Conservation (phyloP, 2,888 invertebrate species). For the Prionchulus punctatus region DNA sequence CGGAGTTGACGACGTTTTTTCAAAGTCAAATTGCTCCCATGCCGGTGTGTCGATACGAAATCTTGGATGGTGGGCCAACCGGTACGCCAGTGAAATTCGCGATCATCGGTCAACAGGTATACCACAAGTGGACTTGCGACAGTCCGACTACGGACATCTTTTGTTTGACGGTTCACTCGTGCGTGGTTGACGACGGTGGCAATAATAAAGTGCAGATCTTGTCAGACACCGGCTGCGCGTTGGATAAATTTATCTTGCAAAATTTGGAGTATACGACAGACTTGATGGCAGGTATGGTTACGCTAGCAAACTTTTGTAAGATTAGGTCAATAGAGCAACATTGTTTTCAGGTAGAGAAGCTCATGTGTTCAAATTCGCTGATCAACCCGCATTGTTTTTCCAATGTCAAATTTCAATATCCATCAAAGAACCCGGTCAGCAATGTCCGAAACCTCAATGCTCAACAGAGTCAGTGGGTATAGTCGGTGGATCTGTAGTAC, state of each 20-base stretch:
- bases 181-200: slow-evolving; percentile 3
- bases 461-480: too few species aligned
- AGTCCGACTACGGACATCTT: not conserved
- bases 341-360: too few species aligned
- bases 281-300: slow-evolving; percentile 24
- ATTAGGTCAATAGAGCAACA: too few species aligned
- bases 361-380: too few species aligned
- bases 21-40: too few species aligned
- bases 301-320: too few species aligned
- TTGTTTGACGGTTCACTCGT: not conserved
- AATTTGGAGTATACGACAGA: slow-evolving; percentile 27
- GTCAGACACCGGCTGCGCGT: slow-evolving; percentile 21
- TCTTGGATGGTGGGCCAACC: not conserved
- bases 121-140: slow-evolving; percentile 8
- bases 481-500: too few species aligned
- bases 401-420: too few species aligned
- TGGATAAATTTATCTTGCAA: slow-evolving; percentile 22
- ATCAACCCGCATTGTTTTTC: too few species aligned
- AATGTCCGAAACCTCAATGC: too few species aligned
- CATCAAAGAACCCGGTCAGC: too few species aligned
- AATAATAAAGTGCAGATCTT: slow-evolving; percentile 14
- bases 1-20: too few species aligned
- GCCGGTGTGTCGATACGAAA: slow-evolving; percentile 3
- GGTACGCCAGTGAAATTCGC: not conserved
- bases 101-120: slow-evolving; percentile 2